Evolutionary conservation across 2,113 vertebrate genomes (phyloP).

Genomic region (Fregetta grallaria): DNA sequence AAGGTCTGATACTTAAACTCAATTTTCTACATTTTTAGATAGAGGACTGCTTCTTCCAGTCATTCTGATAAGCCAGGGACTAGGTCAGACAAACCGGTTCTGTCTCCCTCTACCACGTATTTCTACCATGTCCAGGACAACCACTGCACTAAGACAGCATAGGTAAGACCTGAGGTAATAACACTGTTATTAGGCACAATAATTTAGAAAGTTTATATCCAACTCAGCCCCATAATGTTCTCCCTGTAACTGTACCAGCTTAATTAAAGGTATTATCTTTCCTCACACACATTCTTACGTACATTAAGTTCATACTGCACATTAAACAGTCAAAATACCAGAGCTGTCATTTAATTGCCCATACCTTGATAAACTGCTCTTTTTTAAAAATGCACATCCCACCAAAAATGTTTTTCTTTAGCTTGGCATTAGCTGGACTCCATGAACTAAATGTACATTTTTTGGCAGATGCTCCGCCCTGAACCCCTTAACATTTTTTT

Average conservation of each 20-base stretch:
- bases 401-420: not conserved
- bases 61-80: not conserved
- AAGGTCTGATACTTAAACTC: not conserved
- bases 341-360: not conserved
- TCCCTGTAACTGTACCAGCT: not conserved
- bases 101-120: not conserved
- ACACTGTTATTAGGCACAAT: not conserved
- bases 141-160: not conserved
- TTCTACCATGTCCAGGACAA: not conserved
- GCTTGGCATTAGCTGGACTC: not conserved
- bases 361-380: not conserved
- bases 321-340: not conserved
- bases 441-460: not conserved
- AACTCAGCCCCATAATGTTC: not conserved
- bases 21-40: not conserved
- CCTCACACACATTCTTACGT: fast-evolving
- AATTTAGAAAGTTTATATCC: not conserved
- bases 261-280: not conserved
- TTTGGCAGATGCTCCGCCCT: not conserved
- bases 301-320: not conserved
- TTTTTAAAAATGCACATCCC: not conserved
- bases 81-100: not conserved
- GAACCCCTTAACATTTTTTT: not conserved
- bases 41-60: not conserved
- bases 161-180: not conserved